Conservation (phyloP, 2,113 vertebrate genomes). For the Apaloderma vittatum region DNA sequence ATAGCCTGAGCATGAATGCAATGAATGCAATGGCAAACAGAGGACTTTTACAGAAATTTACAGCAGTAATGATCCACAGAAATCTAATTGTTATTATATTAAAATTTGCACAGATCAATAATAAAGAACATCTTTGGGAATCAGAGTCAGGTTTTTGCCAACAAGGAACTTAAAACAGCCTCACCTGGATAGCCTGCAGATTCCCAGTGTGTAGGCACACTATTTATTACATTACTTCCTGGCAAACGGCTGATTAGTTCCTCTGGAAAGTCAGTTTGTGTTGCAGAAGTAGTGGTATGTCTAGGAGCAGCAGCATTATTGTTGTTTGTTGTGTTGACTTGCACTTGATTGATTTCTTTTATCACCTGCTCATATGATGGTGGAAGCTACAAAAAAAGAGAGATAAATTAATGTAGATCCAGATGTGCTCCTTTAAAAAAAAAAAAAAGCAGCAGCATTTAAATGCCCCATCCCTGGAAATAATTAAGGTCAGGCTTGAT, state of each 20-base stretch:
- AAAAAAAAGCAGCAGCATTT: not conserved
- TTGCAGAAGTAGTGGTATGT: constrained; percentile 85
- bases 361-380: constrained; percentile 97
- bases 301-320: constrained; percentile 85
- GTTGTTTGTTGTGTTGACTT: constrained; percentile 82
- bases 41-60: not conserved
- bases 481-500: too few relatives aligned
- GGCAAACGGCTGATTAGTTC: constrained; percentile 73
- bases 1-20: not conserved
- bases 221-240: constrained; percentile 71
- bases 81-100: not conserved
- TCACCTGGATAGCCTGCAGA: constrained; percentile 58
- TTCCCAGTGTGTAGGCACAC: constrained; percentile 62
- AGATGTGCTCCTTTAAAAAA: not conserved
- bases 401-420: not conserved
- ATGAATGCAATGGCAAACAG: not conserved
- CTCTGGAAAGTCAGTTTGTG: constrained; percentile 89
- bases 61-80: not conserved
- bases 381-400: constrained; percentile 83
- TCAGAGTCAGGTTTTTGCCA: not conserved
- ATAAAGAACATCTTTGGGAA: not conserved
- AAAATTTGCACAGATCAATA: not conserved
- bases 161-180: not conserved
- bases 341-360: constrained; percentile 91
- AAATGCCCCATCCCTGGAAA: not conserved